phyloP scores from a whole-genome alignment of 2,797 vertebrate species.

The Melanogrammus aeglefinus region DNA sequence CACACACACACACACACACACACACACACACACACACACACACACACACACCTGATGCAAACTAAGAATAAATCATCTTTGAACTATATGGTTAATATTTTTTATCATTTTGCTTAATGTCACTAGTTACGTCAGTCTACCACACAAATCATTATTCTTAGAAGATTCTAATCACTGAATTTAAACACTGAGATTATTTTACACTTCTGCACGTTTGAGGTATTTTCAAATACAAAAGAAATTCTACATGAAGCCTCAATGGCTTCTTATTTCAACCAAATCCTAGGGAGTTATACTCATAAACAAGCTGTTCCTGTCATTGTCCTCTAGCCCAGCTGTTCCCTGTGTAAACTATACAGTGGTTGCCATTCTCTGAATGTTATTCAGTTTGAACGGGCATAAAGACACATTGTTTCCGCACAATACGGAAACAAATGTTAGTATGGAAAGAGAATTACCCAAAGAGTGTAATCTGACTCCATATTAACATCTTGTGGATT shows the following conservation, averaged over 20 bases:
- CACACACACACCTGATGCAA: conserved; percentile 1
- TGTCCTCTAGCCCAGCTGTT: too few relatives aligned
- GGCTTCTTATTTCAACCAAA: not conserved
- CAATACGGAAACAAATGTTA: not conserved
- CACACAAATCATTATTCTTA: not conserved
- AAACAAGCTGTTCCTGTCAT: too few relatives aligned
- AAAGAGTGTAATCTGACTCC: too few relatives aligned
- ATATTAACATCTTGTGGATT: too few relatives aligned
- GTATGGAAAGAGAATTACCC: too few relatives aligned
- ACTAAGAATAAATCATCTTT: not conserved
- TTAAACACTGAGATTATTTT: too few relatives aligned
- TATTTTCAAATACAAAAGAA: not conserved
- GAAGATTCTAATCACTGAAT: not conserved
- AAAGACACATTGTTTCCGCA: not conserved
- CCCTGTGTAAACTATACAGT: not conserved
- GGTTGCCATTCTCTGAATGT: not conserved
- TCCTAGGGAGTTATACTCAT: not conserved
- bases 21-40: not conserved
- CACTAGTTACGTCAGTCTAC: too few relatives aligned
- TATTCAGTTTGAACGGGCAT: not conserved
- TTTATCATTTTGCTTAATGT: too few relatives aligned
- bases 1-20: conserved; percentile 4
- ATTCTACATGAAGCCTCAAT: not conserved
- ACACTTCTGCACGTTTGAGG: too few relatives aligned
- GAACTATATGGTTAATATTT: too few relatives aligned